Evolutionary conservation across 92 coral and sea anemone species (phyloP), one percentile per base, ranked within the genome.

Genomic region (Zoanthus sansibaricus): DNA sequence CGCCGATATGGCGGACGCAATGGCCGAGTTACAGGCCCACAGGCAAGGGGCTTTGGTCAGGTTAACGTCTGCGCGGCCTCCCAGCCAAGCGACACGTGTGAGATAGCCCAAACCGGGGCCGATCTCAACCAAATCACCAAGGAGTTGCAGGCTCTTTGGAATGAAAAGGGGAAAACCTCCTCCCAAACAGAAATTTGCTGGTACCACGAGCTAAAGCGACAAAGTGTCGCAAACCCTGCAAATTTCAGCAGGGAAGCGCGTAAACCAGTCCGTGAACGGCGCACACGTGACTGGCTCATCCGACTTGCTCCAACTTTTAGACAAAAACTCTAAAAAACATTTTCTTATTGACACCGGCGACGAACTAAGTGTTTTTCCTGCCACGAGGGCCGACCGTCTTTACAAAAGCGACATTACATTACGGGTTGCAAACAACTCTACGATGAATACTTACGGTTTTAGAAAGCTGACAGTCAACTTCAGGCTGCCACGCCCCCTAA

Each of bases 21-120:
- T 91, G 91, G 91, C 83, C 17, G 91, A 91, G 54, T 82, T 87
- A 16, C 93, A 91, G 52, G 93, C 84, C 88, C 86, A n/a, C 84
- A 86, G 75, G 77, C 85, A 6, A 30, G 30, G 83, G 69, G 76
- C 71, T 45, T 64, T 14, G 45, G 37, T 33, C 79, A 75, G 11
- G 79, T 3, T 6, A 20, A 51, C 5, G 79, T 1, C 42, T 20
- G 45, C 42, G 17, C 58, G 4, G 80, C 21, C 13, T 10, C 9
- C 1, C 16, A 58, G 64, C 32, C 8, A n/a, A 44, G 45, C 9
- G 54, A 54, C 4, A 75, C 44, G 3, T 37, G 58, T n/a, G 79
- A 61, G 51, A 70, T 74, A 12, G 14, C 87, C 31, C 18, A 64
- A 10, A 71, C 14, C 20, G 82, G 74, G 15, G 18, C 62, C 0